These are phyloP conservation scores for Aleiodes alternator DNA, from an alignment of 2,888 invertebrate species.

Conservation along the genomic window DNA sequence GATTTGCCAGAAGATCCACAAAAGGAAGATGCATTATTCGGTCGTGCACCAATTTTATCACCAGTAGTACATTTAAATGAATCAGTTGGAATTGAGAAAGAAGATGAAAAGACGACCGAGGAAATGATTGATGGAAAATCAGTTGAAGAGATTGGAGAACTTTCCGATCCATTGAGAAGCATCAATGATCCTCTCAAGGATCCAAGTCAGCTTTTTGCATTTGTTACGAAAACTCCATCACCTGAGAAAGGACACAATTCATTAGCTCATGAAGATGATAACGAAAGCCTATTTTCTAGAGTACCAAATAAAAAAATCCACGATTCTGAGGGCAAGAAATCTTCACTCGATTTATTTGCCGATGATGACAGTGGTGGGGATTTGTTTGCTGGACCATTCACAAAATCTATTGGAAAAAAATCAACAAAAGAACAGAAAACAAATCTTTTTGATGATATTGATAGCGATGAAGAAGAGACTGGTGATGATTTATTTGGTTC, in stretches of 20 bases:
- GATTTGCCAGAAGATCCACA: conserved; percentile 72
- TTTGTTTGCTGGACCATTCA: conserved; percentile 64
- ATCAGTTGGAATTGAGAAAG: conserved; percentile 22
- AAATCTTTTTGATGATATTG: conserved; percentile 65
- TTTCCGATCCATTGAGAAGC: conserved; percentile 68
- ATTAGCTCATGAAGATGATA: conserved; percentile 64
- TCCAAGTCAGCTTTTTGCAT: conserved; percentile 72
- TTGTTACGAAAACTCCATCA: conserved; percentile 73
- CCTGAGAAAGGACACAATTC: conserved; percentile 69
- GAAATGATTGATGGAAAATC: conserved; percentile 17
- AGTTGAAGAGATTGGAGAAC: conserved; percentile 42
- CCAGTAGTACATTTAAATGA: conserved; percentile 58
- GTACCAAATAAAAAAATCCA: conserved; percentile 55
- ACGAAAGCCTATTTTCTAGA: conserved; percentile 67
- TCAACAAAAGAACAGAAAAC: conserved; percentile 59
- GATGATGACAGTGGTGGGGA: conserved; percentile 65
- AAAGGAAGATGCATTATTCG: conserved; percentile 71
- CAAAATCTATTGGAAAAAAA: conserved; percentile 60
- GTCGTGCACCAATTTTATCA: conserved; percentile 71
- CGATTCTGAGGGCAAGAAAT: conserved; percentile 53
- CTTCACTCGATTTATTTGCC: conserved; percentile 63
- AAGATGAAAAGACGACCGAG: conserved; percentile 4
- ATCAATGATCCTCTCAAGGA: conserved; percentile 69
- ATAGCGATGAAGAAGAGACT: conserved; percentile 63
- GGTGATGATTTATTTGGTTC: conserved; percentile 62